Evolutionary conservation across 2,113 vertebrate genomes (phyloP).

Genomic region (Progne subis): DNA sequence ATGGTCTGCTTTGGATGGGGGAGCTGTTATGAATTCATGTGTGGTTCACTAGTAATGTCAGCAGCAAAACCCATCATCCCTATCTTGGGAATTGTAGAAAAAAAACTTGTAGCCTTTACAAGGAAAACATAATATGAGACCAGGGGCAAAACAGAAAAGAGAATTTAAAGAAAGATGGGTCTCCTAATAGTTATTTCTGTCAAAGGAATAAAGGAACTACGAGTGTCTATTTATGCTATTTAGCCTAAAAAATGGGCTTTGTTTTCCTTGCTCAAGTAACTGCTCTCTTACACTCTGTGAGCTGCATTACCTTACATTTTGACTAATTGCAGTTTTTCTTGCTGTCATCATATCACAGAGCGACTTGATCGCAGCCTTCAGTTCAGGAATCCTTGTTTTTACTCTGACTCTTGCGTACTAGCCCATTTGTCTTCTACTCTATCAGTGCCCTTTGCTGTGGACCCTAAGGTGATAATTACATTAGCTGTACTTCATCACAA

Average conservation of each 20-base stretch:
- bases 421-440: constrained; percentile 44
- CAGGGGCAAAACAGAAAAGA: not conserved
- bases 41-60: constrained; percentile 13
- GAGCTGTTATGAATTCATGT: not conserved
- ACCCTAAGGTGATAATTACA: constrained; percentile 59
- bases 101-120: not conserved
- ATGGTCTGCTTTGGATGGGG: not conserved
- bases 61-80: not conserved
- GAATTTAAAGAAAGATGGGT: not conserved
- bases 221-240: not conserved
- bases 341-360: not conserved
- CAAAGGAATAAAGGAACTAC: not conserved
- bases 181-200: not conserved
- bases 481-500: constrained; percentile 57
- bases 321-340: not conserved
- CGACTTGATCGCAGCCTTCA: not conserved
- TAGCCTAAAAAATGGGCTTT: not conserved
- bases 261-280: not conserved
- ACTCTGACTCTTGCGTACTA: constrained; percentile 17
- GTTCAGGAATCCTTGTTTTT: constrained; percentile 37
- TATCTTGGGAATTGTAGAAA: not conserved
- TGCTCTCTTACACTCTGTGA: not conserved
- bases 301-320: not conserved
- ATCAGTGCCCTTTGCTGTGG: constrained; percentile 24
- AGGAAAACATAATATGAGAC: not conserved